These are phyloP conservation scores for Agrotis segetum DNA, from an alignment of 2,888 invertebrate species.

Conservation along the genomic window DNA sequence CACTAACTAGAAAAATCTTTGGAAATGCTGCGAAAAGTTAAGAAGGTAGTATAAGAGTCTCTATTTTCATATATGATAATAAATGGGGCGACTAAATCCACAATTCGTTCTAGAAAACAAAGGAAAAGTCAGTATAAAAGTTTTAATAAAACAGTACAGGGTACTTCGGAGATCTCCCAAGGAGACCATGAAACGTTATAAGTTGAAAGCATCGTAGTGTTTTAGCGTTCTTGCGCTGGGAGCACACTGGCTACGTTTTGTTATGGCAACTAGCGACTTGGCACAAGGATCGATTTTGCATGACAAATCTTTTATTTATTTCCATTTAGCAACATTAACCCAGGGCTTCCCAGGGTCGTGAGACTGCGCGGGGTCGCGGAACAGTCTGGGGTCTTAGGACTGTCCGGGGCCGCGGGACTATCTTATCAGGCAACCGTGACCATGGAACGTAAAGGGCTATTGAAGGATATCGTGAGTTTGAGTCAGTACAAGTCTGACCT, in stretches of 20 bases:
- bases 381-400: too few relatives aligned
- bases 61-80: constrained; percentile 24
- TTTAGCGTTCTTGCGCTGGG: constrained; percentile 42
- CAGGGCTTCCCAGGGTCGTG: too few relatives aligned
- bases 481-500: too few relatives aligned
- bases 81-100: constrained; percentile 43
- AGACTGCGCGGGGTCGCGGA: too few relatives aligned
- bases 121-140: constrained; percentile 60
- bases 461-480: too few relatives aligned
- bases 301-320: too few relatives aligned
- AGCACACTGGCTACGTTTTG: constrained; percentile 24
- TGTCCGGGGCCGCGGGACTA: too few relatives aligned
- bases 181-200: constrained; percentile 69
- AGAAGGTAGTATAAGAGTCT: constrained; percentile 13
- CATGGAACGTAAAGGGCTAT: too few relatives aligned
- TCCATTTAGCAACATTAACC: too few relatives aligned
- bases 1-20: not conserved
- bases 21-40: constrained; percentile 4
- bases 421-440: too few relatives aligned
- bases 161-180: constrained; percentile 63
- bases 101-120: constrained; percentile 54
- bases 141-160: constrained; percentile 70
- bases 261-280: not conserved
- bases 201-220: constrained; percentile 67
- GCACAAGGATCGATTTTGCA: not conserved